Conservation (phyloP, 37 sponge, comb jelly and placozoan genomes). For the Ephydatia muelleri region DNA sequence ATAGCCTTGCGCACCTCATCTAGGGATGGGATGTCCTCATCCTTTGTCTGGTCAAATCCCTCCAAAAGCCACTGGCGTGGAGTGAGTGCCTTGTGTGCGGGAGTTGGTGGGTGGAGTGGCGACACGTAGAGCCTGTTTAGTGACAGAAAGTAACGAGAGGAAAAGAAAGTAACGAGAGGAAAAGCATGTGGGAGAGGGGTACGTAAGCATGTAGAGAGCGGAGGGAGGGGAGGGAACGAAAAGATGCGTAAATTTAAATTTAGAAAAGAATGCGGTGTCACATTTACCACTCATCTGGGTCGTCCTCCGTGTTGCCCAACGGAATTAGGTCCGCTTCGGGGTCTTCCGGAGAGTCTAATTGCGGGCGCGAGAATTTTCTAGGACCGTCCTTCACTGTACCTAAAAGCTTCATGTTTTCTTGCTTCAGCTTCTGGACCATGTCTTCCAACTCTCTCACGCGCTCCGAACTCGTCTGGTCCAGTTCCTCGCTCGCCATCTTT, state of each 20-base stretch:
- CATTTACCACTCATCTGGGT: conserved; percentile 49
- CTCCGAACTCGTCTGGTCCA: neutral
- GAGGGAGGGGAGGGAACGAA: neutral
- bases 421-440: conserved; percentile 46
- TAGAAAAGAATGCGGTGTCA: neutral
- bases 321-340: conserved; percentile 8
- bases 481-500: conserved; percentile 7
- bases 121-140: conserved; percentile 59
- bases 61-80: conserved; percentile 55
- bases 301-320: conserved; percentile 6
- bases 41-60: neutral
- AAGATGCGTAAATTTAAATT: neutral
- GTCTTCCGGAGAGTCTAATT: conserved; percentile 3
- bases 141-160: neutral
- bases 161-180: neutral
- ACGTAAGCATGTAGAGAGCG: neutral
- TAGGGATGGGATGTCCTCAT: conserved; percentile 31
- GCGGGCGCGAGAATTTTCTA: neutral
- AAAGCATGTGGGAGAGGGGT: too few relatives aligned
- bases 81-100: conserved; percentile 45
- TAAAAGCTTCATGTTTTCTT: conserved; percentile 59
- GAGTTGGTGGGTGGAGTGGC: conserved; percentile 52
- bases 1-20: conserved; percentile 57
- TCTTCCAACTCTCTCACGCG: conserved; percentile 61
- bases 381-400: conserved; percentile 1